Conservation (phyloP, 2,113 vertebrate genomes). For the Elephas maximus region DNA sequence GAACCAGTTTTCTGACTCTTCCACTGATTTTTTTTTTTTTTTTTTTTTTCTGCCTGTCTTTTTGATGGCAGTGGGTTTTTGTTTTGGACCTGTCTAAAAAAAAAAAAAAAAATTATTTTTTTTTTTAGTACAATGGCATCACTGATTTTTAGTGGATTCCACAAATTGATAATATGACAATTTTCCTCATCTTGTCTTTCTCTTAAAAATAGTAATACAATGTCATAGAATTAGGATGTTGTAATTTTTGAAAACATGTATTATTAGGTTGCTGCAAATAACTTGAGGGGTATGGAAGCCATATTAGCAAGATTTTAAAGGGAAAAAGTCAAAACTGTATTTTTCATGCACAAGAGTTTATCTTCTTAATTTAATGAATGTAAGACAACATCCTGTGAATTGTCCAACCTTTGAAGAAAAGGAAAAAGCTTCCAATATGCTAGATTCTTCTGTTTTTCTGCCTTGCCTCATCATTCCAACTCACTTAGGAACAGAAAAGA, state of each 20-base stretch:
- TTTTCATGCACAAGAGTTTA: neutral
- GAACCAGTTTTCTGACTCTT: neutral
- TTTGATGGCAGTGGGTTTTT: too few species aligned
- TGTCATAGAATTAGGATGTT: neutral
- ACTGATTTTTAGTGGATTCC: neutral
- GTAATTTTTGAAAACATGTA: neutral
- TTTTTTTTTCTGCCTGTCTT: neutral
- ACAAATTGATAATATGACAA: neutral
- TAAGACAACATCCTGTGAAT: neutral
- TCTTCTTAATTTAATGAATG: neutral
- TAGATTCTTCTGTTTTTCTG: neutral
- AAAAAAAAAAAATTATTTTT: too few species aligned
- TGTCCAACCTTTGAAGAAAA: slow-evolving; percentile 15
- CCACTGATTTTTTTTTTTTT: neutral
- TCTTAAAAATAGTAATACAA: neutral
- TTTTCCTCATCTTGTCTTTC: neutral
- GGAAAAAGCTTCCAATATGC: neutral
- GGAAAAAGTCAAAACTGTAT: neutral
- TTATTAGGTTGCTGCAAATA: neutral
- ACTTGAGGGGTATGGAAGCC: neutral
- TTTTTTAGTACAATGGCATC: neutral
- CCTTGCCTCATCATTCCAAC: neutral
- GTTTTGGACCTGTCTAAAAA: too few species aligned
- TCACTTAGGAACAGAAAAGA: neutral
- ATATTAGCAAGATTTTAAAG: neutral